Percentiles rank a stretch among this genome's conserved stretches.
These are phyloP conservation scores for Meteorus cinctellus DNA, from an alignment of 2,888 invertebrate species.

Conservation along the genomic window DNA sequence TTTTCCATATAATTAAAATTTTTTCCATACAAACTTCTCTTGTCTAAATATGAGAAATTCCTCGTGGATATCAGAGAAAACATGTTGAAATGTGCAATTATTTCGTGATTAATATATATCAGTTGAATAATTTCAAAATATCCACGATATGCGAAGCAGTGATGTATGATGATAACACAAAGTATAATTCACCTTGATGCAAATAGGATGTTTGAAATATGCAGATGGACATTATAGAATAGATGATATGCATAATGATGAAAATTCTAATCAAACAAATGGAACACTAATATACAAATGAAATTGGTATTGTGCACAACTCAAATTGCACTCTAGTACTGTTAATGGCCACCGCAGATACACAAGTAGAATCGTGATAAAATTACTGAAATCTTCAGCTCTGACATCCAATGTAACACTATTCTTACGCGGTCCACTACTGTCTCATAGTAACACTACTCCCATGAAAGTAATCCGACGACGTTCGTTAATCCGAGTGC, in stretches of 20 bases:
- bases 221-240: background rate
- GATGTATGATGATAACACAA: background rate
- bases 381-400: conserved; percentile 35
- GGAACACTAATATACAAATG: conserved; percentile 25
- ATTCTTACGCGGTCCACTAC: conserved; percentile 21
- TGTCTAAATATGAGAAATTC: too few species aligned
- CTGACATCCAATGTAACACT: conserved; percentile 19
- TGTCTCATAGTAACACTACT: conserved; percentile 23
- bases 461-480: conserved; percentile 36
- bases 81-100: too few species aligned
- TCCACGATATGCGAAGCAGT: background rate
- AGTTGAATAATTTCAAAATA: background rate
- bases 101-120: too few species aligned
- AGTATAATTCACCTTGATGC: background rate
- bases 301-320: conserved; percentile 17
- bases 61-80: too few species aligned
- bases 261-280: conserved; percentile 29
- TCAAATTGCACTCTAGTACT: conserved; percentile 26
- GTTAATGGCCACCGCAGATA: conserved; percentile 20
- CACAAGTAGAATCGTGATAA: conserved; percentile 27
- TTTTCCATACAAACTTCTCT: too few species aligned
- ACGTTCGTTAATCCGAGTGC: conserved; percentile 45
- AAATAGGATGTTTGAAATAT: conserved; percentile 1
- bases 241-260: background rate
- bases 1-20: too few species aligned